Evolutionary conservation across 2,113 vertebrate genomes (phyloP), one percentile per base, ranked within the genome.

Genomic region (Uria lomvia): DNA sequence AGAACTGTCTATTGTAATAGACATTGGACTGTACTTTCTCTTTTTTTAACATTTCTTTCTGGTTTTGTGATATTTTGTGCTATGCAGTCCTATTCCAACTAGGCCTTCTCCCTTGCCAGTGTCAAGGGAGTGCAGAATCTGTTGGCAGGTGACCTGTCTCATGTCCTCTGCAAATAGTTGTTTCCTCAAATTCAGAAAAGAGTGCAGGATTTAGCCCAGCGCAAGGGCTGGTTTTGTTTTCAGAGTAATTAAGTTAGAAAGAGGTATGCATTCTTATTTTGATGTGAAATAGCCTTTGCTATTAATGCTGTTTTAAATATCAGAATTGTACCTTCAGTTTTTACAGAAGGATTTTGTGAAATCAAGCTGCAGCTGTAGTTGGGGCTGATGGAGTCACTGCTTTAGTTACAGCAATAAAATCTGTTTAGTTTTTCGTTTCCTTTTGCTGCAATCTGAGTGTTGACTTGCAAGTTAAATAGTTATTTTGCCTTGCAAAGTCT

Each of bases 381-480:
- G 32, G 5, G 22, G 18, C 77, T 82, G 63, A 52, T 60, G 84
- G 74, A 96, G 32, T 80, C 71, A 80, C 36, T 4, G 6, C 71
- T 96, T 93, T 73, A 68, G 86, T 95, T 91, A 76, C 42, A 86
- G 50, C 92, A 92, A 58, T 95, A 45, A 92, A 85, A 47, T 94
- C 70, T 47, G 16, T 78, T 93, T 93, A 96, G 72, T 95, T 96
- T 96, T 94, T 85, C 9, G 76, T 94, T 92, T 95, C 67, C 81
- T 87, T 93, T 90, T 90, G 45, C 81, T 91, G 53, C 86, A 92
- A 87, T 94, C 89, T 76, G 87, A 94, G 93, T 7, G 10, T 92
- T 93, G 93, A 90, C 95, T 96, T 97, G 95, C 93, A 97, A 96
- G 91, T 96, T 94, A 97, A 97, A 96, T 90, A 96, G 95, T 90